A percentile compares a stretch with the other conserved stretches of the same genome.
These are phyloP conservation scores for Drosophila mulleri DNA, from an alignment of 2,888 invertebrate species.

Conservation along the genomic window DNA sequence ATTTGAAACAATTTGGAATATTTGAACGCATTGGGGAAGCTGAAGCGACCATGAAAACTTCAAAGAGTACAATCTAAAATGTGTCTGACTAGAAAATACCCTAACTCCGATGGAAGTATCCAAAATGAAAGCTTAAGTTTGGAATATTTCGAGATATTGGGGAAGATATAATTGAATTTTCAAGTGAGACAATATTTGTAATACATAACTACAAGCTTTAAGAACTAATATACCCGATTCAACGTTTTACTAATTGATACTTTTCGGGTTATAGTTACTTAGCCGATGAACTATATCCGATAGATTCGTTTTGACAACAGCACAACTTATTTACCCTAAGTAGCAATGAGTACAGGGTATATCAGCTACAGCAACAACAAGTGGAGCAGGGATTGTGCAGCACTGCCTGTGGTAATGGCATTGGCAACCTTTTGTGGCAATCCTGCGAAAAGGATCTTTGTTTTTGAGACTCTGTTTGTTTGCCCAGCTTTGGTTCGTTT, in stretches of 20 bases:
- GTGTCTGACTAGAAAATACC: not conserved
- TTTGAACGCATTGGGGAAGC: not conserved
- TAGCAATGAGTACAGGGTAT: constrained; percentile 6
- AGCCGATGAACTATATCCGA: not conserved
- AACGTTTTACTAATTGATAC: not conserved
- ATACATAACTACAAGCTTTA: too few relatives aligned
- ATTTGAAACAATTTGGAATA: not conserved
- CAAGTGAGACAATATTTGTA: too few relatives aligned
- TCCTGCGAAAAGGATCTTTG: constrained; percentile 57
- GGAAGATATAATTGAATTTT: not conserved
- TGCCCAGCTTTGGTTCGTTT: constrained; percentile 57
- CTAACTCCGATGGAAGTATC: not conserved
- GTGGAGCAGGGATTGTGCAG: constrained; percentile 35
- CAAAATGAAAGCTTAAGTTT: not conserved
- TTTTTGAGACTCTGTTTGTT: constrained; percentile 59
- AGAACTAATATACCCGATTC: not conserved
- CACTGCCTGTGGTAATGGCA: constrained; percentile 70
- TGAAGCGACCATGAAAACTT: not conserved
- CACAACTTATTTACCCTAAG: not conserved
- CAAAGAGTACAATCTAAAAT: too few relatives aligned
- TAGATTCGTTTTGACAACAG: not conserved
- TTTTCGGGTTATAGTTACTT: not conserved
- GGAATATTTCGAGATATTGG: not conserved
- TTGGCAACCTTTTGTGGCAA: constrained; percentile 66
- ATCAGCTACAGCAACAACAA: constrained; percentile 33